Percentiles rank a stretch among this genome's conserved stretches.
phyloP scores from a whole-genome alignment of 2,113 vertebrate genomes.

The Sardina pilchardus region DNA sequence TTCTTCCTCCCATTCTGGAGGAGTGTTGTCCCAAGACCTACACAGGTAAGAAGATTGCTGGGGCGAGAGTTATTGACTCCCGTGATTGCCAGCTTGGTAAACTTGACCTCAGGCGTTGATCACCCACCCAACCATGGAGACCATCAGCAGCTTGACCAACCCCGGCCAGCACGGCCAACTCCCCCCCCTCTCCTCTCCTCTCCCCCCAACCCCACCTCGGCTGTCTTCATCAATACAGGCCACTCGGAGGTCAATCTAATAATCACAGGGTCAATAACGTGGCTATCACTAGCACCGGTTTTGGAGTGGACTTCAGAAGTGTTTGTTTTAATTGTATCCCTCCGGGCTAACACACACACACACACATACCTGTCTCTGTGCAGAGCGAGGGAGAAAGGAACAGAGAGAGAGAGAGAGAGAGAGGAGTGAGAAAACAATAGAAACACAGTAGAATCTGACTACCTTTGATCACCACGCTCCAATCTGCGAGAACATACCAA shows the following conservation, averaged over 20 bases:
- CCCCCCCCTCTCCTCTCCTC: conserved; percentile 45
- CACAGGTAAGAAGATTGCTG: conserved; percentile 69
- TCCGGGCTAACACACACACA: conserved; percentile 57
- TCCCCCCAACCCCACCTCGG: conserved; percentile 46
- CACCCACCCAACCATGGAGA: conserved; percentile 62
- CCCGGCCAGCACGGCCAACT: conserved; percentile 27
- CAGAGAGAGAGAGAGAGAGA: conserved; percentile 23
- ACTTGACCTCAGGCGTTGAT: conserved; percentile 78
- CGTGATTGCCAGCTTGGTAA: conserved; percentile 74
- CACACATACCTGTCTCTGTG: conserved; percentile 53
- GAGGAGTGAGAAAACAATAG: conserved; percentile 24
- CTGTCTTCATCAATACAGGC: conserved; percentile 73
- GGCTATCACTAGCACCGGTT: conserved; percentile 70
- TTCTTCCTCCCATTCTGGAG: conserved; percentile 52
- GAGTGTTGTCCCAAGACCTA: conserved; percentile 64
- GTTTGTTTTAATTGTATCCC: conserved; percentile 75
- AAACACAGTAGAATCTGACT: neutral
- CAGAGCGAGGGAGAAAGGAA: conserved; percentile 42
- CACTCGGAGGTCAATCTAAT: conserved; percentile 78
- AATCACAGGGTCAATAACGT: conserved; percentile 76
- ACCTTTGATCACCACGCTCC: neutral
- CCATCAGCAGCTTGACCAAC: conserved; percentile 42
- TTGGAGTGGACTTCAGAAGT: conserved; percentile 70
- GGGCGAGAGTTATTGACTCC: conserved; percentile 76
- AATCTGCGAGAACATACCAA: neutral